Conservation (phyloP, 2,888 invertebrate species). For the Drosophila conformis region DNA sequence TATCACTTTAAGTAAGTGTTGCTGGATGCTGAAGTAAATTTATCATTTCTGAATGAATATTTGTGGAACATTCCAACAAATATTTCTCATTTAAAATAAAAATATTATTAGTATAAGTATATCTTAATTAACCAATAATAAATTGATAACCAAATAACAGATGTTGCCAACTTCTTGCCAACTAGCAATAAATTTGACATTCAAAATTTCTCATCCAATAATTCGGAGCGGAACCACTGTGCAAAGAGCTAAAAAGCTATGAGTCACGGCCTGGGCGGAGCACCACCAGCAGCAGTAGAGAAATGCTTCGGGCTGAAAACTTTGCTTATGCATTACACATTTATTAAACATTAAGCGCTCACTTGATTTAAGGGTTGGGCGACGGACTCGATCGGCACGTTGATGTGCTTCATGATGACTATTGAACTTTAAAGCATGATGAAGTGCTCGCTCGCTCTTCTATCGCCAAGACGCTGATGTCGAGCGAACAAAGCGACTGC, state of each 20-base stretch:
- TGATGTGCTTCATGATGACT: slow-evolving; percentile 78
- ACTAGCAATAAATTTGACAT: neutral
- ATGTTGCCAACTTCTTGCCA: neutral
- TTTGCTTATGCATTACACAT: slow-evolving; percentile 78
- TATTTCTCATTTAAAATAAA: neutral
- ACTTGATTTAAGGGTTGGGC: slow-evolving; percentile 72
- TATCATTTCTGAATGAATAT: neutral
- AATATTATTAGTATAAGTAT: neutral
- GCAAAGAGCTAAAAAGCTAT: slow-evolving; percentile 63
- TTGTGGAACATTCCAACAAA: accelerated
- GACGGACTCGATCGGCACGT: slow-evolving; percentile 66
- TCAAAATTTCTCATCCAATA: too few species aligned
- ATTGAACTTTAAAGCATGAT: slow-evolving; percentile 77
- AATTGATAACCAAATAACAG: too few species aligned
- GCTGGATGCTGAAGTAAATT: accelerated
- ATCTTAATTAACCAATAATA: too few species aligned
- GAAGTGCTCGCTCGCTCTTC: slow-evolving; percentile 58
- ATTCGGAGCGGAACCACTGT: slow-evolving; percentile 35
- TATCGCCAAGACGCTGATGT: slow-evolving; percentile 55
- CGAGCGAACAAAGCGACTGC: slow-evolving; percentile 30
- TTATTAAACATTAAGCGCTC: slow-evolving; percentile 76
- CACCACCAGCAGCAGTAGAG: slow-evolving; percentile 36
- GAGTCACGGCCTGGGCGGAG: slow-evolving; percentile 61
- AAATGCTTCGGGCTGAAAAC: slow-evolving; percentile 64
- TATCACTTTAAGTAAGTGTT: neutral